Conservation (phyloP, 1,140 invertebrate genomes). For the Zaprionus kolodkinae region DNA sequence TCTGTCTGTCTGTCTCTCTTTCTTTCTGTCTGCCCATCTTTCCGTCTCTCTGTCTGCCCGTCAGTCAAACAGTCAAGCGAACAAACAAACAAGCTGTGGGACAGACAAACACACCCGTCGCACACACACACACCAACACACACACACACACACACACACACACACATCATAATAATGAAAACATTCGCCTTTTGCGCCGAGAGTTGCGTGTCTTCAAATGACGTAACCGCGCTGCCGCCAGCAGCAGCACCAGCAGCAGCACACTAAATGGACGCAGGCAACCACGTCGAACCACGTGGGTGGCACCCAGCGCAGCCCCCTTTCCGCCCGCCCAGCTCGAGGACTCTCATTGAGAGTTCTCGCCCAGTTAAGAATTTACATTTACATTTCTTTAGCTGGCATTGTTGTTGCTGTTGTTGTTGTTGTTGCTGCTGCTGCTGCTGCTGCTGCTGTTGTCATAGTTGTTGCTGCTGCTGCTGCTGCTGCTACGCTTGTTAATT, state of each 20-base stretch:
- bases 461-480: slow-evolving; percentile 14
- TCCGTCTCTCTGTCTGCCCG: slow-evolving; percentile 33
- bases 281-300: slow-evolving; percentile 18
- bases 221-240: slow-evolving; percentile 54
- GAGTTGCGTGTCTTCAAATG: slow-evolving; percentile 72
- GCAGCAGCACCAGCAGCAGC: neutral
- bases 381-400: slow-evolving; percentile 45
- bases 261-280: slow-evolving; percentile 30
- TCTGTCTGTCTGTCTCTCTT: too few species aligned
- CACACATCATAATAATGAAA: slow-evolving; percentile 62
- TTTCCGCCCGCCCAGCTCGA: neutral
- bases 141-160: slow-evolving; percentile 36
- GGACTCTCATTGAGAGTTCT: slow-evolving; percentile 40
- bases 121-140: slow-evolving; percentile 40
- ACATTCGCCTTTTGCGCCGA: slow-evolving; percentile 54
- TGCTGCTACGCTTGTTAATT: slow-evolving; percentile 62
- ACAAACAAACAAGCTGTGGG: slow-evolving; percentile 18
- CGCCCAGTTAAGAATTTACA: slow-evolving; percentile 44
- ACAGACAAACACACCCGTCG: slow-evolving; percentile 19
- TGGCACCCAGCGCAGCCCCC: slow-evolving; percentile 1
- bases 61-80: slow-evolving; percentile 54
- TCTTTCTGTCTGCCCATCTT: neutral
- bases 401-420: slow-evolving; percentile 2
- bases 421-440: slow-evolving; percentile 25
- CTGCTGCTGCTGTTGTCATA: slow-evolving; percentile 27